Conservation (phyloP, 1,140 invertebrate species). For the Zaprionus ornatus region DNA sequence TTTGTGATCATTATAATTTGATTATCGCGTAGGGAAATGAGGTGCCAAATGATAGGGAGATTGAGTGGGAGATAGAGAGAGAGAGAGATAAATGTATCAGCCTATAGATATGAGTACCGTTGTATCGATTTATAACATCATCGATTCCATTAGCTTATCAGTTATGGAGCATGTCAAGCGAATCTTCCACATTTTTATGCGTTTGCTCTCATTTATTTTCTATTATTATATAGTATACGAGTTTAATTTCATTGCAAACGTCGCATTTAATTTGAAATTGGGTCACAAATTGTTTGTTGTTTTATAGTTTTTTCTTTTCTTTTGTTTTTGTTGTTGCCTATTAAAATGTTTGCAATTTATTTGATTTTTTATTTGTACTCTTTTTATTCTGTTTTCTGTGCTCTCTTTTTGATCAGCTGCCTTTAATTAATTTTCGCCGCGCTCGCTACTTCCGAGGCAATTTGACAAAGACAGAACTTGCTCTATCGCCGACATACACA, state of each 20-base stretch:
- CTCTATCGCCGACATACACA: neutral
- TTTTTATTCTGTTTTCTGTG: neutral
- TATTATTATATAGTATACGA: neutral
- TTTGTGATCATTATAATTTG: constrained; percentile 9
- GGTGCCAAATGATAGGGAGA: neutral
- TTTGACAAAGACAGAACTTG: constrained; percentile 50
- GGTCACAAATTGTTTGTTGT: constrained; percentile 63
- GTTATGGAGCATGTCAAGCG: neutral
- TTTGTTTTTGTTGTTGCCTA: constrained; percentile 28
- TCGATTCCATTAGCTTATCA: neutral
- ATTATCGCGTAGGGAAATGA: neutral
- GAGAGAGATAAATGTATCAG: too few relatives aligned
- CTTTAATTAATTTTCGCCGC: constrained; percentile 49
- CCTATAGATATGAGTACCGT: neutral
- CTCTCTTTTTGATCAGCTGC: constrained; percentile 41
- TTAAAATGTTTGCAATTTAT: constrained; percentile 67
- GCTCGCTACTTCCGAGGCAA: constrained; percentile 54
- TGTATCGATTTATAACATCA: neutral
- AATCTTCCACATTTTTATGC: neutral
- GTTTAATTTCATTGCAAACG: constrained; percentile 21
- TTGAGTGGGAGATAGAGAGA: too few relatives aligned
- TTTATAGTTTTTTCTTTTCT: constrained; percentile 40
- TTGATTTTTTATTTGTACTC: constrained; percentile 44
- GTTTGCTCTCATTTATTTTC: neutral
- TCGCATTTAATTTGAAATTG: constrained; percentile 68